Conservation (phyloP, 2,888 invertebrate species). For the Thalpophila matura region DNA sequence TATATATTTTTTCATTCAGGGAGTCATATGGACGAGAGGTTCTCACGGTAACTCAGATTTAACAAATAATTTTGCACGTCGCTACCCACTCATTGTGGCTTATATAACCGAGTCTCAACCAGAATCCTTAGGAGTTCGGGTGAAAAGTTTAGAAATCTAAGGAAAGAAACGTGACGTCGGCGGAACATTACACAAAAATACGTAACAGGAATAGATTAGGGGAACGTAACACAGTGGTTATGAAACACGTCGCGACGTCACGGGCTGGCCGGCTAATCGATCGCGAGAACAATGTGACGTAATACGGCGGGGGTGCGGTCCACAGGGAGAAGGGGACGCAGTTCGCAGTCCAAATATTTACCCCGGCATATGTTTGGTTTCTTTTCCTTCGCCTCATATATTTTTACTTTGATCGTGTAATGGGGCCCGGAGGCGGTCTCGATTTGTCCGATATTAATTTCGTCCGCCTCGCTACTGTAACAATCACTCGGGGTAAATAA, state of each 20-base stretch:
- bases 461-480: slow-evolving; percentile 70
- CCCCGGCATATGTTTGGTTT: slow-evolving; percentile 89
- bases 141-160: slow-evolving; percentile 32
- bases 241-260: slow-evolving; percentile 81
- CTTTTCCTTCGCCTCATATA: slow-evolving; percentile 90
- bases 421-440: slow-evolving; percentile 83
- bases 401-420: slow-evolving; percentile 89
- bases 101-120: slow-evolving; percentile 43
- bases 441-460: slow-evolving; percentile 88
- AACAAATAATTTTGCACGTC: slow-evolving; percentile 69
- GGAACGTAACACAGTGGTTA: slow-evolving; percentile 71
- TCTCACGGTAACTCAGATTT: slow-evolving; percentile 81
- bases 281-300: slow-evolving; percentile 88
- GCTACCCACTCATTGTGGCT: slow-evolving; percentile 51
- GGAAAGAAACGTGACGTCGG: slow-evolving; percentile 37
- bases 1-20: slow-evolving; percentile 80
- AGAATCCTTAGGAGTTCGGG: slow-evolving; percentile 43
- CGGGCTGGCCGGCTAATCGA: slow-evolving; percentile 83
- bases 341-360: slow-evolving; percentile 87
- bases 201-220: slow-evolving; percentile 54
- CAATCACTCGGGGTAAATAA: slow-evolving; percentile 68
- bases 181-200: slow-evolving; percentile 56
- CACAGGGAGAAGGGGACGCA: slow-evolving; percentile 70
- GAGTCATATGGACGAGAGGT: slow-evolving; percentile 77
- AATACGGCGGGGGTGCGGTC: slow-evolving; percentile 77